Base-by-base conservation (phyloP, 1,140 invertebrate species). In the Neotoxoptera formosana region DNA sequence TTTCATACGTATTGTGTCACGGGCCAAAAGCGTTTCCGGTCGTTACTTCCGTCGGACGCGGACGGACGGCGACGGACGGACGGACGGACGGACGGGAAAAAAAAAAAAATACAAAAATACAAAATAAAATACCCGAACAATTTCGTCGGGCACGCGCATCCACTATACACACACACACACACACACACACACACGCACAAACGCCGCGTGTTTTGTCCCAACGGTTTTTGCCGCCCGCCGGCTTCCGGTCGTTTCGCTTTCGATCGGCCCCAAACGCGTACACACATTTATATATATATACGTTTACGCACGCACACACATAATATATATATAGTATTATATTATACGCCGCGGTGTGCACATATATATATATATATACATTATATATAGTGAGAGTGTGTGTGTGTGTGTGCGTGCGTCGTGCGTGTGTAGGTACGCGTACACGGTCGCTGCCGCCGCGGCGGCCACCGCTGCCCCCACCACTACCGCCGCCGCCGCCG, bases 171-270 rank as follows among this genome's bases (percentile, higher is more conserved):
- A 41, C 41, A 41, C 41, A 41, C 41, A 41, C 41, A 41, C 41
- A 53, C 41, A 36, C 48, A 23, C 47, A 30, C 48, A 11, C 30
- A 25, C 87, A 36, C 48, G 14, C 45, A 21, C n/a, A 2, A 0
- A 14, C 51, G 88, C 30, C 21, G 88, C 21, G 87, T 88, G 47
- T 56, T 89, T 89, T 56, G 88, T 89, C 88, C 88, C 88, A 89
- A 89, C 88, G 88, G 88, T 89, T 89, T 89, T 89, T 56, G 87
- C 48, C n/a, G 47, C 87, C 48, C 47, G 47, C n/a, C 47, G 88
- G 88, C 88, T 89, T 89, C 88, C 88, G 88, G 88, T 89, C 88
- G 88, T 89, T 89, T 89, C 88, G 88, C 88, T 89, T 89, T 89
- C 88, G 88, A 89, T 89, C 34, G 88, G 88, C 88, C 88, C 88